Evolutionary conservation across 64 coral and sea anemone species (phyloP).

Genomic region (Acropora yongei): DNA sequence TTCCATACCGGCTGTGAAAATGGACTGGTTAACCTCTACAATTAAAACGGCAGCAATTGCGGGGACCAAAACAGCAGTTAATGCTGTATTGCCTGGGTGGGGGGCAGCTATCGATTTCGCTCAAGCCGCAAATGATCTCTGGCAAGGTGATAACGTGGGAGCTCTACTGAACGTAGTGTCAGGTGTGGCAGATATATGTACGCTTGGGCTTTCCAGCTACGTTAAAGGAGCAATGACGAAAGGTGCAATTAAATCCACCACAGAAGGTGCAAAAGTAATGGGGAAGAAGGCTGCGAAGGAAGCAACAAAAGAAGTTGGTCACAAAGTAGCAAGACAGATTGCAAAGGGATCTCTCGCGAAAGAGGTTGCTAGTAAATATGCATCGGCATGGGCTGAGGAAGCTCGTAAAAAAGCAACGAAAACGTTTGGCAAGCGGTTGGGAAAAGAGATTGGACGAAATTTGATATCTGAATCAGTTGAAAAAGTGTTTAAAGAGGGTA

Average conservation of each 20-base stretch:
- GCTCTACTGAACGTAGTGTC: background rate
- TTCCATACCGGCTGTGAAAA: no score
- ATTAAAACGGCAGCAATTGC: background rate
- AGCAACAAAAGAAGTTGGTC: slow-evolving; percentile 10
- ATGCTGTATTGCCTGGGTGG: background rate
- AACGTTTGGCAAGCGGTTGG: background rate
- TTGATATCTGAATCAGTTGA: slow-evolving; percentile 1
- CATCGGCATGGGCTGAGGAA: background rate
- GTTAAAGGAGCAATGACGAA: slow-evolving; percentile 11
- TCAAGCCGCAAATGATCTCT: background rate
- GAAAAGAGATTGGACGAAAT: background rate
- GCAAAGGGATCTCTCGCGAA: background rate
- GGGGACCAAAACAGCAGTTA: background rate
- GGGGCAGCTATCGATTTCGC: background rate
- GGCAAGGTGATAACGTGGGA: background rate
- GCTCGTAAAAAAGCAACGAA: slow-evolving; percentile 20
- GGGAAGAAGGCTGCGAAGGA: slow-evolving; percentile 9
- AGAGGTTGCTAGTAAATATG: background rate
- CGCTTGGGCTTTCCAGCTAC: background rate
- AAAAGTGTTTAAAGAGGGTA: background rate
- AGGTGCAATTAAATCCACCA: background rate
- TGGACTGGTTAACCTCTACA: no score
- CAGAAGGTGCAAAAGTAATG: background rate
- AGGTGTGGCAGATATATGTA: background rate
- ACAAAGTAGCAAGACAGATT: background rate